Evolutionary conservation across 2,888 invertebrate species (phyloP).

Genomic region (Brachynemurus nebulosus): DNA sequence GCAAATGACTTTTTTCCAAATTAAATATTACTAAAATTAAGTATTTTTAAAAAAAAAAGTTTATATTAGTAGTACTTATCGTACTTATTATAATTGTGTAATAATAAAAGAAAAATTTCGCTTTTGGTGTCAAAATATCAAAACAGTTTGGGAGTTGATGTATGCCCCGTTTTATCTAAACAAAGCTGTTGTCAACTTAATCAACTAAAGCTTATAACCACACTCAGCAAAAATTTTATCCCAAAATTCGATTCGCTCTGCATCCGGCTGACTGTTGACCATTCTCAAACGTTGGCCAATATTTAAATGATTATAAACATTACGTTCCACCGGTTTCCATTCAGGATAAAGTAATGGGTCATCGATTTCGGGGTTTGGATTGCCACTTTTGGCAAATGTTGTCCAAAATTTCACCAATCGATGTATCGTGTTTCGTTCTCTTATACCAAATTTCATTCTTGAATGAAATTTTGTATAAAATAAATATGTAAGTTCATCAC

Average conservation of each 20-base stretch:
- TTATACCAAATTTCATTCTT: neutral
- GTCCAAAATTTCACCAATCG: slow-evolving; percentile 23
- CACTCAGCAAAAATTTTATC: slow-evolving; percentile 6
- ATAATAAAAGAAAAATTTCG: too few relatives aligned
- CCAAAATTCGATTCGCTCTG: slow-evolving; percentile 12
- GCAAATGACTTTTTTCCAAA: too few relatives aligned
- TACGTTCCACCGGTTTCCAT: slow-evolving; percentile 5
- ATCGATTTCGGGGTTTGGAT: slow-evolving; percentile 18
- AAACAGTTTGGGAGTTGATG: too few relatives aligned
- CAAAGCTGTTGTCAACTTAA: too few relatives aligned
- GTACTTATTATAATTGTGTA: too few relatives aligned
- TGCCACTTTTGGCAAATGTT: slow-evolving; percentile 23
- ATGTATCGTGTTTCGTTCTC: slow-evolving; percentile 18
- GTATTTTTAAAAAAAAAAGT: too few relatives aligned
- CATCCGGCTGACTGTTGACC: slow-evolving; percentile 4
- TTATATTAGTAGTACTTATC: too few relatives aligned
- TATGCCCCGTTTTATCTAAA: too few relatives aligned
- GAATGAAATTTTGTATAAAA: slow-evolving; percentile 20
- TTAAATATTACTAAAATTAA: too few relatives aligned
- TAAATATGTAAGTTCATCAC: slow-evolving; percentile 25
- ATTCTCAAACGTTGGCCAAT: slow-evolving; percentile 4
- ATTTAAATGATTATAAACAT: slow-evolving; percentile 6
- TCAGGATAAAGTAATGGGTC: slow-evolving; percentile 12
- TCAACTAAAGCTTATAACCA: neutral
- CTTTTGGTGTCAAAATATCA: too few relatives aligned